phyloP scores from a whole-genome alignment of 2,888 invertebrate genomes.

The Eledona agricola region DNA sequence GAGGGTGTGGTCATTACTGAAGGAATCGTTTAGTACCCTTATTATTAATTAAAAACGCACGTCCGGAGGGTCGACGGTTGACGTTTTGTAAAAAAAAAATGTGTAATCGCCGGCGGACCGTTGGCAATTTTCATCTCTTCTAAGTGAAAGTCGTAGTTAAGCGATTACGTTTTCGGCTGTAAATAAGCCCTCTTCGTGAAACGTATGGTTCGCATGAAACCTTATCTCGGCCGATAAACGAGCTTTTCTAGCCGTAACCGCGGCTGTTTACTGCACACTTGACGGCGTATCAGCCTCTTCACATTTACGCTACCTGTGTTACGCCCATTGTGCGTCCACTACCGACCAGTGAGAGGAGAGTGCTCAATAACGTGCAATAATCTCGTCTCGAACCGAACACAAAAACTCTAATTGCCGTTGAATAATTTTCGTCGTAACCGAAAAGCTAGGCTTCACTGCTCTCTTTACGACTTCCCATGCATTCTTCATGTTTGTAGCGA shows the following conservation, averaged over 20 bases:
- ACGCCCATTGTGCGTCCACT: constrained; percentile 40
- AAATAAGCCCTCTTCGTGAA: no score
- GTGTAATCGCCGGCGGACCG: no score
- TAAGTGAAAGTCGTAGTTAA: no score
- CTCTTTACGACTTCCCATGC: constrained; percentile 5
- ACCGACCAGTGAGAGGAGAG: constrained; percentile 11
- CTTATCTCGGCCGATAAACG: constrained; percentile 32
- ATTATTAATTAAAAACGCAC: no score
- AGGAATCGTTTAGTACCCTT: no score
- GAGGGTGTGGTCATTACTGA: no score
- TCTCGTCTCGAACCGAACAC: constrained; percentile 12
- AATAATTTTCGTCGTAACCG: constrained; percentile 13
- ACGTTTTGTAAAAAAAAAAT: no score
- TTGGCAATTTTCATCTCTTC: no score
- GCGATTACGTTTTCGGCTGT: no score
- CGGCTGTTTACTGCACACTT: constrained; percentile 37
- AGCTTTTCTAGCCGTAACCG: constrained; percentile 39
- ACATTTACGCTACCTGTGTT: constrained; percentile 44
- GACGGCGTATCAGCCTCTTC: constrained; percentile 38
- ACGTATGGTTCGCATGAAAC: constrained; percentile 12
- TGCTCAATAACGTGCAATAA: constrained; percentile 16
- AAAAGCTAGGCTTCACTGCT: constrained; percentile 1
- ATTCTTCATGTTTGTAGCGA: constrained; percentile 5
- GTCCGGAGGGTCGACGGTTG: no score
- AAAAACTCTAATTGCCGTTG: constrained; percentile 20